A percentile compares a stretch with the other conserved stretches of the same genome.
These are phyloP conservation scores for Coelogynopora nodosa DNA, from an alignment of 2,888 invertebrate species.

Conservation along the genomic window DNA sequence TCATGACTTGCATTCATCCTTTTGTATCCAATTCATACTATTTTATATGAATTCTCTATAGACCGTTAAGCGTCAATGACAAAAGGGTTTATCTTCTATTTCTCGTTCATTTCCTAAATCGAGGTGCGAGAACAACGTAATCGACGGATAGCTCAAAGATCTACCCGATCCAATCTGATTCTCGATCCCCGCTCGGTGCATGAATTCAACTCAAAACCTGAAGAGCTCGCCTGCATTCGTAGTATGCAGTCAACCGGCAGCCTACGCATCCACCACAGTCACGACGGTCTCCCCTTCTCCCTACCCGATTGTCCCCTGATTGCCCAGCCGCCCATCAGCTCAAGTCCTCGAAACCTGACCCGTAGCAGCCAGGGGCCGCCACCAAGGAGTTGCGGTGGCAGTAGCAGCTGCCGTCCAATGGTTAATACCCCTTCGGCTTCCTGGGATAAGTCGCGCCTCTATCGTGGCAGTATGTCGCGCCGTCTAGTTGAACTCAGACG, in stretches of 20 bases:
- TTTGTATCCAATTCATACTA: no score
- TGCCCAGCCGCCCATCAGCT: neutral
- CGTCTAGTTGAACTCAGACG: neutral
- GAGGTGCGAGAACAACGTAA: neutral
- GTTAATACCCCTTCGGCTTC: neutral
- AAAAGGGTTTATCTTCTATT: no score
- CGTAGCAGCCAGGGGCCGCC: no score
- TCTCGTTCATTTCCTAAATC: no score
- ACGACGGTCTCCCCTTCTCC: neutral
- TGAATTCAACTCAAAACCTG: neutral
- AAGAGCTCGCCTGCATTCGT: neutral
- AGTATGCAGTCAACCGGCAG: neutral
- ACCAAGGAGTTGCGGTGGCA: no score
- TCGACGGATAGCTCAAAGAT: neutral
- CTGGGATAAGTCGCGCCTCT: neutral
- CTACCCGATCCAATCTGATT: neutral
- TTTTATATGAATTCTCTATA: no score
- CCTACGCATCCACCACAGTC: neutral
- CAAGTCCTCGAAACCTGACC: neutral
- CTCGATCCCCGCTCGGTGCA: neutral
- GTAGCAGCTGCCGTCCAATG: no score
- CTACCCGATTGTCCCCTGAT: neutral
- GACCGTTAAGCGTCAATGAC: no score
- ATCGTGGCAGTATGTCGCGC: neutral
- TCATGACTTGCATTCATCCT: no score